phyloP scores from a whole-genome alignment of 1,140 invertebrate species.

The Drosophila grimshawi region DNA sequence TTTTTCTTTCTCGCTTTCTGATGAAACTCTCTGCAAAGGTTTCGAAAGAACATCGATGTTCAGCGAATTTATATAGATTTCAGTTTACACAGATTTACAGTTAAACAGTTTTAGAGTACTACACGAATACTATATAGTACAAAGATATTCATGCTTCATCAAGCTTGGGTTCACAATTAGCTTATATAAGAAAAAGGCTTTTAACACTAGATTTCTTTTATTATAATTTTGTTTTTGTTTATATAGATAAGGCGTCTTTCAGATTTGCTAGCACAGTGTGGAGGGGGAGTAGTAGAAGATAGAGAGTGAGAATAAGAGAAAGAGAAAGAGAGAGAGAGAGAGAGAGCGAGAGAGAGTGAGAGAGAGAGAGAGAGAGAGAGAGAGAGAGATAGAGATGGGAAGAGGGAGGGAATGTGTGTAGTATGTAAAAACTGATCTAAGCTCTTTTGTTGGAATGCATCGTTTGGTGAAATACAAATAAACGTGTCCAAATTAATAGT shows the following conservation, averaged over 20 bases:
- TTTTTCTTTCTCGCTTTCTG: neutral
- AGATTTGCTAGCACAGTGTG: slow-evolving; percentile 33
- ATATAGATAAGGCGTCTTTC: slow-evolving; percentile 54
- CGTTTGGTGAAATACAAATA: neutral
- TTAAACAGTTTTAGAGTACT: slow-evolving; percentile 27
- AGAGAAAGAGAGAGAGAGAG: neutral
- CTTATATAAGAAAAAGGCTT: slow-evolving; percentile 38
- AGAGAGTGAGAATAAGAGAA: neutral
- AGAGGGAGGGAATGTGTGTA: neutral
- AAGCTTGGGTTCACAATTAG: slow-evolving; percentile 34
- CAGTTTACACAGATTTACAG: slow-evolving; percentile 16
- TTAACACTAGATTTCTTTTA: slow-evolving; percentile 22
- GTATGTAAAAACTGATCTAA: neutral
- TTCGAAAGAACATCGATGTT: slow-evolving; percentile 4
- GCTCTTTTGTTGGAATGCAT: slow-evolving; percentile 1
- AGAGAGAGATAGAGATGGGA: neutral
- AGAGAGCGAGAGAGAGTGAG: slow-evolving; percentile 1
- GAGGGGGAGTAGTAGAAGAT: neutral
- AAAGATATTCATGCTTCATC: slow-evolving; percentile 19
- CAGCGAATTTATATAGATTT: neutral
- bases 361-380: neutral
- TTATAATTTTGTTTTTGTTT: slow-evolving; percentile 3
- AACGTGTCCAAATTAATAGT: neutral
- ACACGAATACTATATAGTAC: slow-evolving; percentile 31
- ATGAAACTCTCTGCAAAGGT: slow-evolving; percentile 11